Base-by-base conservation (phyloP, 2,113 vertebrate species). In the Ctenodactylus gundi region DNA sequence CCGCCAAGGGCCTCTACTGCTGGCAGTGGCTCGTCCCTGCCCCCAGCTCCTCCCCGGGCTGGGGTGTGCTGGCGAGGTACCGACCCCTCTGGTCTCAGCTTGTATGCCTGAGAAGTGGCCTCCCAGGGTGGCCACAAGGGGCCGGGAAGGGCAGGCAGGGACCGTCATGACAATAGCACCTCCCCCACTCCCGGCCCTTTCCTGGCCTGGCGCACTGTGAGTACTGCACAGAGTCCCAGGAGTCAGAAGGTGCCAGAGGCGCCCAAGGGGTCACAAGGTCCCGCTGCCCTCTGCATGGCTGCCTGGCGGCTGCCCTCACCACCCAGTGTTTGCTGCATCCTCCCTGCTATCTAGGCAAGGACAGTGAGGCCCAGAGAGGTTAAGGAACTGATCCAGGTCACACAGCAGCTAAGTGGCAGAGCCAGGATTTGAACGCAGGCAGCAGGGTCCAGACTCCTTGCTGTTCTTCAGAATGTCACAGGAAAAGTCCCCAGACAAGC, bases 281-380 rank as follows among this genome's bases (percentile, higher is more conserved):
- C n/a, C n/a, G n/a, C n/a, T n/a, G n/a, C n/a, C n/a, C n/a, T n/a
- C n/a, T n/a, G n/a, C n/a, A n/a, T n/a, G n/a, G n/a, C n/a, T n/a
- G n/a, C n/a, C n/a, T n/a, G n/a, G 36, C 27, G 7, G 44, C 72
- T 4, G 9, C 70, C 31, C 70, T 3, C 39, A 41, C 70, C 36
- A 11, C 41, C 70, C 21, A 41, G 25, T 70, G 39, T 44, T 44
- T 3, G 58, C 62, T 29, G 29, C 17, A 13, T 13, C 25, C 1
- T 29, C 31, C 25, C 21, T 29, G 2, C 1, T 29, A 5, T 17
- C 25, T 0, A 7, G 20, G 12, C 1, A 46, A 34, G 27, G 36
- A 29, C 46, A 34, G 17, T 7, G 62, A 57, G 88, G 64, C 46
- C 4, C 67, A 21, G 60, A 53, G 64, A 62, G 34, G 46, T 36